These are phyloP conservation scores for Acheta domesticus DNA, from an alignment of 2,888 invertebrate genomes.

Conservation along the genomic window DNA sequence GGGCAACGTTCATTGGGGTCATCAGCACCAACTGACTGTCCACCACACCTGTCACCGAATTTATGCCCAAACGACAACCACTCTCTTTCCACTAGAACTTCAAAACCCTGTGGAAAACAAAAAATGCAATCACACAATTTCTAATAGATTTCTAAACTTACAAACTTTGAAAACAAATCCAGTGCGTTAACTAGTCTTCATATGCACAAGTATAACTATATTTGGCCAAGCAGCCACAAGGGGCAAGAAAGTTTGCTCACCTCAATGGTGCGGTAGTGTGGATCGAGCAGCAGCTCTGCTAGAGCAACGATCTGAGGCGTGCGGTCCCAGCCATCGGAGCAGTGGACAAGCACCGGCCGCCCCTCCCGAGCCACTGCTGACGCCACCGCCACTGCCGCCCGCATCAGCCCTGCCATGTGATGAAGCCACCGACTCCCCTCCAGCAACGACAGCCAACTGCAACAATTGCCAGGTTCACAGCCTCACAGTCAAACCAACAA, in stretches of 20 bases:
- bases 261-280: constrained; percentile 88
- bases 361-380: constrained; percentile 76
- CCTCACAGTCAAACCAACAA: constrained; percentile 27
- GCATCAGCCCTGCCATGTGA: constrained; percentile 79
- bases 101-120: constrained; percentile 72
- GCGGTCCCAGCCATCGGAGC: constrained; percentile 98
- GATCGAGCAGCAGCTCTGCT: constrained; percentile 88
- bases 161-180: no score
- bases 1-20: constrained; percentile 96
- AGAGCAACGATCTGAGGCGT: constrained; percentile 95
- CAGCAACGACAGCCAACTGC: constrained; percentile 82
- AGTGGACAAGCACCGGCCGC: constrained; percentile 92
- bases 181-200: no score
- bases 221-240: no score
- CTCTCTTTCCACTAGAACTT: constrained; percentile 87
- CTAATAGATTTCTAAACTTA: no score
- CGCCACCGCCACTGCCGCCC: constrained; percentile 76
- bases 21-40: constrained; percentile 73
- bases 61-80: constrained; percentile 99
- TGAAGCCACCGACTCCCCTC: constrained; percentile 91
- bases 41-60: constrained; percentile 89
- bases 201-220: no score
- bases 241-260: constrained; percentile 49
- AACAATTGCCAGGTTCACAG: constrained; percentile 31
- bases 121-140: constrained; percentile 21